These are phyloP conservation scores for Falco peregrinus DNA, from an alignment of 2,797 vertebrate species.

Conservation along the genomic window DNA sequence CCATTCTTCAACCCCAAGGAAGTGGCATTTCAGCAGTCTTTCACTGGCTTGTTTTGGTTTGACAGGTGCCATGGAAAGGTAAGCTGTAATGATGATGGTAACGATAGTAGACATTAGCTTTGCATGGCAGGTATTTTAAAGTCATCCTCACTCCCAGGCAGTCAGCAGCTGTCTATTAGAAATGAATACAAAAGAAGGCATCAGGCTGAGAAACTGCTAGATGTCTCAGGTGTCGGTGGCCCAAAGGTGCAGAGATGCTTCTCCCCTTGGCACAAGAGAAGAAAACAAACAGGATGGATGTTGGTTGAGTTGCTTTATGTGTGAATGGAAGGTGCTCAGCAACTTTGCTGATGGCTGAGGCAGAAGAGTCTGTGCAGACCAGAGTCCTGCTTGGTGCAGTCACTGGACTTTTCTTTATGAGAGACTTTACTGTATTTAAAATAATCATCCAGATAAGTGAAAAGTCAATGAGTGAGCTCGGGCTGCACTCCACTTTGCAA, in stretches of 20 bases:
- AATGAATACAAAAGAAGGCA: background rate
- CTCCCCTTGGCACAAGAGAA: fast-evolving
- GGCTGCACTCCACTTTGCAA: conserved; percentile 11
- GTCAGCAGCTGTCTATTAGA: background rate
- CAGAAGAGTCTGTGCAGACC: background rate
- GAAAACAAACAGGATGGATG: background rate
- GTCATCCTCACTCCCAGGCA: background rate
- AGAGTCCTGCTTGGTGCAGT: background rate
- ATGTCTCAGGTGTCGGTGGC: background rate
- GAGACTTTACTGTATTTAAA: conserved; percentile 32
- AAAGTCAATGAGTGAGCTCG: conserved; percentile 26
- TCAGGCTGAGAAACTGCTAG: background rate
- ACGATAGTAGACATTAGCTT: background rate
- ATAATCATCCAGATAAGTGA: conserved; percentile 31
- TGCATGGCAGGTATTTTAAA: background rate
- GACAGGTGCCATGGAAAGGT: background rate
- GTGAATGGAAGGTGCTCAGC: background rate
- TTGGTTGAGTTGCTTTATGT: background rate
- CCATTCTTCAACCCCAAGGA: background rate
- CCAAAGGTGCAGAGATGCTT: background rate
- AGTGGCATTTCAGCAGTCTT: background rate
- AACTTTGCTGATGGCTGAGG: background rate
- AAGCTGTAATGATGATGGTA: background rate
- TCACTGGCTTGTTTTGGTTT: background rate
- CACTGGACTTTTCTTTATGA: background rate